Base-by-base conservation (phyloP, 2,797 vertebrate species). In the Caiman crocodilus region DNA sequence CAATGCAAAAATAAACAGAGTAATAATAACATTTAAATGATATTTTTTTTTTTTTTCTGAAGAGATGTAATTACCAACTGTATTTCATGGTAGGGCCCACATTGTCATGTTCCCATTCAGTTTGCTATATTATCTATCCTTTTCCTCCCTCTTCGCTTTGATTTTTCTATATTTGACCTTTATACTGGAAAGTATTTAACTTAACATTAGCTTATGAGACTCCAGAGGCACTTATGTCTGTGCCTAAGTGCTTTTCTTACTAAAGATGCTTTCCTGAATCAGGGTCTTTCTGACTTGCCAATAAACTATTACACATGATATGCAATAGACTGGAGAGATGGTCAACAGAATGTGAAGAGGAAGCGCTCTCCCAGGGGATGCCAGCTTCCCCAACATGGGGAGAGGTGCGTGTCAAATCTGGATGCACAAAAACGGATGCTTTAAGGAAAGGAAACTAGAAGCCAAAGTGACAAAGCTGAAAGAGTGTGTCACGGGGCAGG, bases 1-100 rank as follows among this genome's bases (percentile, higher is more conserved):
- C 23, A 90, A 78, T 80, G 58, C 77, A 95, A 96, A 97, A 97
- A 96, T 94, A 97, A 96, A 94, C 77, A 77, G 32, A 73, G 55
- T 88, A 90, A 61, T 32, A 87, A 89, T 87, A 94, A 93, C 81
- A 88, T 95, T 84, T 25, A 88, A 94, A 94, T 91, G 8, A 64
- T 86, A 69, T 84, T 35, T 85, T 6, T 67, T 89, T 83, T 86
- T 89, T 63, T 1, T 14, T 25, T 90, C 65, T 69, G 76, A 96
- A 86, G 76, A 85, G 55, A 77, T 85, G 11, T 83, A 92, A 90
- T 90, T 96, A 61, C 57, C 7, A 84, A 58, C 57, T 83, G 25
- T 82, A 59, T 75, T 92, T 76, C 81, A 85, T 76, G 80, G n/a
- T 61, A 81, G 9, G 21, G 32, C 69, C 18, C 35, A 80, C 12